Conservation (phyloP, 2,113 vertebrate genomes). For the Bubo blakistoni region DNA sequence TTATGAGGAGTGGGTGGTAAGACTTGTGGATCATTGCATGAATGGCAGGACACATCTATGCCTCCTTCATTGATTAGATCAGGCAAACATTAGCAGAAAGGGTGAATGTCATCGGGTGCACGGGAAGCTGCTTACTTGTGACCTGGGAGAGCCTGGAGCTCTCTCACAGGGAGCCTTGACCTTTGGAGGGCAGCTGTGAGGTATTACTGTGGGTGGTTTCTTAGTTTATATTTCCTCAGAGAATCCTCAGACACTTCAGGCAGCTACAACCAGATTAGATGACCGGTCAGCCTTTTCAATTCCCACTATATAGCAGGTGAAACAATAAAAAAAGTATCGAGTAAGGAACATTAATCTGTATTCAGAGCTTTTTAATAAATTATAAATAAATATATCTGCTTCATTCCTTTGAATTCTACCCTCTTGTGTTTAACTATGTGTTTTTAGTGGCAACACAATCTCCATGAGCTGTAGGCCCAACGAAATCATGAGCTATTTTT, state of each 20-base stretch:
- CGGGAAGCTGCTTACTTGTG: not conserved
- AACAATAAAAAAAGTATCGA: slow-evolving; percentile 62
- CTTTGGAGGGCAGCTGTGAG: not conserved
- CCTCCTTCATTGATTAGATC: not conserved
- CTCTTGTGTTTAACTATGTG: slow-evolving; percentile 36
- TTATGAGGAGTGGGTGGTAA: not conserved
- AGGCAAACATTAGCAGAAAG: not conserved
- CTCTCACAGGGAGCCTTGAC: not conserved
- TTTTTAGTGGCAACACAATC: slow-evolving; percentile 57
- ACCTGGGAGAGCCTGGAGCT: not conserved
- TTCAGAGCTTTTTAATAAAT: slow-evolving; percentile 63
- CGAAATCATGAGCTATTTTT: not conserved
- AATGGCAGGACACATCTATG: not conserved
- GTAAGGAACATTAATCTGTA: slow-evolving; percentile 48
- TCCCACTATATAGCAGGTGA: slow-evolving; percentile 64
- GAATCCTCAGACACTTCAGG: slow-evolving; percentile 13
- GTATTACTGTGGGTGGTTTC: slow-evolving; percentile 18
- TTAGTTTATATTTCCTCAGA: slow-evolving; percentile 32
- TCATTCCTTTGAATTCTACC: slow-evolving; percentile 30
- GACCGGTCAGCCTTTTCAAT: slow-evolving; percentile 5
- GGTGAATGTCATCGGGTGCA: not conserved
- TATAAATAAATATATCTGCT: slow-evolving; percentile 63
- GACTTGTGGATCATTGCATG: not conserved
- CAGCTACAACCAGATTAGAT: slow-evolving; percentile 24
- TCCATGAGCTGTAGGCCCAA: not conserved